Evolutionary conservation across 1,140 invertebrate species (phyloP), one percentile per base, ranked within the genome.

Genomic region (Drosophila bifasciata): DNA sequence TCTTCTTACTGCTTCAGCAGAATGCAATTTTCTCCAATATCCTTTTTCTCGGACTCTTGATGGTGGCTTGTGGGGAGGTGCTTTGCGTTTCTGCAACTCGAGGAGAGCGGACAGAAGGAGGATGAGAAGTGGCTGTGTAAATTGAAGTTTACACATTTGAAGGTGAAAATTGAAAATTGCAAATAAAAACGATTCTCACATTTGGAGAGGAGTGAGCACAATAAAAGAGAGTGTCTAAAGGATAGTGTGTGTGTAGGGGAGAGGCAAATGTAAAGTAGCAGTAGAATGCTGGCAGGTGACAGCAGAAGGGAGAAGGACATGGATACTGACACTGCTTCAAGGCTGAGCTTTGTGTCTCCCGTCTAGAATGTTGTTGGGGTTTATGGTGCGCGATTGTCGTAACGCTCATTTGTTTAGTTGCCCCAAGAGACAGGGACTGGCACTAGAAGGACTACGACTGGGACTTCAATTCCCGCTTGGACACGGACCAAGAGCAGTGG

Each of bases 91-190:
- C n/a, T n/a, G n/a, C n/a, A n/a, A n/a, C n/a, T n/a, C n/a, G n/a
- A n/a, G n/a, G n/a, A n/a, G n/a, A n/a, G n/a, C n/a, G n/a, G n/a
- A n/a, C n/a, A n/a, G n/a, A n/a, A n/a, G 32, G 32, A 36, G 32
- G 11, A 1, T 3, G 11, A 36, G 32, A 11, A 11, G 32, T 13
- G 45, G 40, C 67, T 51, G 57, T 70, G 73, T 76, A 88, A 86
- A 88, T 86, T 75, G 78, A 70, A 88, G 83, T 83, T 88, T 88
- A 78, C 83, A 78, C 70, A 78, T 77, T 67, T 57, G 57, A 71
- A 81, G 81, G 83, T 88, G 83, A 76, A 83, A 86, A 86, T 86
- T 86, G 81, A 86, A 86, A 86, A 88, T 63, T 58, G 69, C 63
- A 73, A 81, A 75, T 79, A 79, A 81, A 85, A 85, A 49, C 46